Conservation (phyloP, 2,113 vertebrate genomes). For the Coptodon rendalli region DNA sequence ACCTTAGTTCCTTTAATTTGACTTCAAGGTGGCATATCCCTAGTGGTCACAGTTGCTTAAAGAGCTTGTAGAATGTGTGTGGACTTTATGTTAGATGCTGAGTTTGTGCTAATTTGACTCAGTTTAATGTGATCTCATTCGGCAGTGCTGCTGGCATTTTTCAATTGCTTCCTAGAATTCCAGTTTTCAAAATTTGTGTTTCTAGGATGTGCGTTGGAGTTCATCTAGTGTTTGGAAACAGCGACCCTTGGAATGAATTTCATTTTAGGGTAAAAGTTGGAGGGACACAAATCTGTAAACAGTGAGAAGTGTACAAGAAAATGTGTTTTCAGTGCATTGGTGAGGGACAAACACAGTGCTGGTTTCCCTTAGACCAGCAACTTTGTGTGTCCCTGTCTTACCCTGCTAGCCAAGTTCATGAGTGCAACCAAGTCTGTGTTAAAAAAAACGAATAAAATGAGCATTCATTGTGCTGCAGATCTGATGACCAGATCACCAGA, state of each 20-base stretch:
- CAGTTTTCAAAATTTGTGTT: neutral
- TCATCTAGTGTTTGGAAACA: neutral
- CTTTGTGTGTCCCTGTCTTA: neutral
- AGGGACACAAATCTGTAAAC: neutral
- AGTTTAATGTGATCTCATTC: neutral
- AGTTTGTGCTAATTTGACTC: neutral
- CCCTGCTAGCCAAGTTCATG: neutral
- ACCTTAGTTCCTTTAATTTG: neutral
- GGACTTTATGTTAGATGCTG: neutral
- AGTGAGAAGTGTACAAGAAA: neutral
- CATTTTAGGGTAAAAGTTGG: neutral
- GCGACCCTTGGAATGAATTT: neutral
- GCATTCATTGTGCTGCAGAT: neutral
- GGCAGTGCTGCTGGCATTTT: neutral
- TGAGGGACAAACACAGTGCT: neutral
- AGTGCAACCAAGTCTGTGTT: neutral
- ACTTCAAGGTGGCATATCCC: neutral
- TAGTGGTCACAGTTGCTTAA: neutral
- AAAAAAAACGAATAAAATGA: neutral
- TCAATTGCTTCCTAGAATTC: neutral
- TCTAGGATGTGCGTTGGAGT: neutral
- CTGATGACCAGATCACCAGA: neutral
- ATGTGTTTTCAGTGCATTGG: neutral
- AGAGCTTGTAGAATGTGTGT: neutral
- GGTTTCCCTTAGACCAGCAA: neutral